Evolutionary conservation across 1,140 invertebrate species (phyloP).

Genomic region (Nasonia vitripennis): DNA sequence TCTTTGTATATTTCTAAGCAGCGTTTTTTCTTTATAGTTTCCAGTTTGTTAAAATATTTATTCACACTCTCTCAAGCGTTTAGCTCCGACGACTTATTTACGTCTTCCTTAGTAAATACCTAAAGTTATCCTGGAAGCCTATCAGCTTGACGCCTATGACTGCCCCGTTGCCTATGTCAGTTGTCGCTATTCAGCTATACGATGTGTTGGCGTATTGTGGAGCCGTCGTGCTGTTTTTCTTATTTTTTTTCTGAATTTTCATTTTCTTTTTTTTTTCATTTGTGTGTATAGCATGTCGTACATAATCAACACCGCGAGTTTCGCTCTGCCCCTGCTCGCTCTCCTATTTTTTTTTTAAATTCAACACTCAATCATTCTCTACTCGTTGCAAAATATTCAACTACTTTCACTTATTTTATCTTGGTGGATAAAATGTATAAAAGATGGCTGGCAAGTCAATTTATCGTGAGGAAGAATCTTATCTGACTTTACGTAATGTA

Average conservation of each 20-base stretch:
- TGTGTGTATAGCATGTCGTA: slow-evolving; percentile 52
- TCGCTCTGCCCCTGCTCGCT: slow-evolving; percentile 52
- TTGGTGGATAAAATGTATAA: slow-evolving; percentile 73
- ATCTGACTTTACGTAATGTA: slow-evolving; percentile 66
- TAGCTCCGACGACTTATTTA: slow-evolving; percentile 61
- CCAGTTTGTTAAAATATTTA: slow-evolving; percentile 73
- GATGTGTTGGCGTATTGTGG: slow-evolving; percentile 57
- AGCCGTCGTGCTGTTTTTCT: slow-evolving; percentile 56
- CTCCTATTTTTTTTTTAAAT: slow-evolving; percentile 50
- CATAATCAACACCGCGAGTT: slow-evolving; percentile 51
- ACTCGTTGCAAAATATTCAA: slow-evolving; percentile 74
- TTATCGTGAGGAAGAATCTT: slow-evolving; percentile 71
- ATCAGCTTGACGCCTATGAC: slow-evolving; percentile 70
- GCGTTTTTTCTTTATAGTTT: slow-evolving; percentile 67
- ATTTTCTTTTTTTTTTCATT: slow-evolving; percentile 45
- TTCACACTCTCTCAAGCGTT: slow-evolving; percentile 70
- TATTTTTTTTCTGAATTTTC: slow-evolving; percentile 36
- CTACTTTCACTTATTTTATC: slow-evolving; percentile 71
- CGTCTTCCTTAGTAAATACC: slow-evolving; percentile 66
- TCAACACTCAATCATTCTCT: slow-evolving; percentile 66
- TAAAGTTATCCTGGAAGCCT: slow-evolving; percentile 74
- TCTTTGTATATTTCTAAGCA: slow-evolving; percentile 71
- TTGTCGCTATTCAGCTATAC: slow-evolving; percentile 56
- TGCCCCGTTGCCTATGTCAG: slow-evolving; percentile 58
- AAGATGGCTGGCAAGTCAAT: slow-evolving; percentile 75